Evolutionary conservation across 2,888 invertebrate genomes (phyloP).

Genomic region (Argyresthia albistria): DNA sequence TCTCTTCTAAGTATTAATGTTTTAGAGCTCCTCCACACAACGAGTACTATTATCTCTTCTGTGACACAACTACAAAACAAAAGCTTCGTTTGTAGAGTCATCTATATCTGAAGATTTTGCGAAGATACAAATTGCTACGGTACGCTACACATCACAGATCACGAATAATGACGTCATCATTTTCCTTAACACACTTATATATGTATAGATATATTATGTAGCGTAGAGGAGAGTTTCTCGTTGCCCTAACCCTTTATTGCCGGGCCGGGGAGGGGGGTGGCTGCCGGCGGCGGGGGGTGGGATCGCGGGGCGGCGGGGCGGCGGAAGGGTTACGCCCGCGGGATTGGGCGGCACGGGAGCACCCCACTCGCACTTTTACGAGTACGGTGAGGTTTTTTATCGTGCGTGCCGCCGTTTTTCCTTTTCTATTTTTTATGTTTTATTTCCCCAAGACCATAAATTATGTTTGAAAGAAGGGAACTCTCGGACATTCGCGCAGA

Average conservation of each 20-base stretch:
- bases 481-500: slow-evolving; percentile 65
- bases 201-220: not conserved
- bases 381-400: slow-evolving; percentile 63
- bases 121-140: too few species aligned
- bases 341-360: slow-evolving; percentile 19
- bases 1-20: too few species aligned
- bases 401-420: slow-evolving; percentile 73
- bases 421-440: slow-evolving; percentile 73
- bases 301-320: slow-evolving; percentile 39
- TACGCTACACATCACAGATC: too few species aligned
- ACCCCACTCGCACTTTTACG: slow-evolving; percentile 59
- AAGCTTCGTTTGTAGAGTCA: too few species aligned
- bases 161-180: not conserved
- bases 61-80: too few species aligned
- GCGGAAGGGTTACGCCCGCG: slow-evolving; percentile 65
- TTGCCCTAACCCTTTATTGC: slow-evolving; percentile 61
- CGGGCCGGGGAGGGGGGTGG: slow-evolving; percentile 29
- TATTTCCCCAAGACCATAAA: slow-evolving; percentile 74
- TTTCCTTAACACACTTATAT: not conserved
- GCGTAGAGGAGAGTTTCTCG: slow-evolving; percentile 21
- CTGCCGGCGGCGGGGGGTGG: slow-evolving; percentile 33
- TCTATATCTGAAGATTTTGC: too few species aligned
- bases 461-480: slow-evolving; percentile 74
- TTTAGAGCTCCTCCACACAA: too few species aligned
- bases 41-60: too few species aligned